Conservation (phyloP, 2,888 invertebrate species). For the Sarcophaga variegata region DNA sequence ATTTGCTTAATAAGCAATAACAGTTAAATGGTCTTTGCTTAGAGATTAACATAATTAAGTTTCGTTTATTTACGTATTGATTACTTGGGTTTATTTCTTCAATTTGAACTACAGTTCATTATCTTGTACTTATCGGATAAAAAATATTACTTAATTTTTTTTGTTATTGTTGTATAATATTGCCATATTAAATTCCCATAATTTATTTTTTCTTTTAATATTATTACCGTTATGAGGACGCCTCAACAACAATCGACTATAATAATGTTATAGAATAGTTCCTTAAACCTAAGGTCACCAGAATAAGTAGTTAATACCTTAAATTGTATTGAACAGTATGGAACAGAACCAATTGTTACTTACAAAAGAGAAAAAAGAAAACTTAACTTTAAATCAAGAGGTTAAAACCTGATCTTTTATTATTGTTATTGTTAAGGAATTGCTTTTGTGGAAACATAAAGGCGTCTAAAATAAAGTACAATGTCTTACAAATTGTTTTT, state of each 20-base stretch:
- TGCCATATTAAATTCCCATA: slow-evolving; percentile 30
- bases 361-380: slow-evolving; percentile 1
- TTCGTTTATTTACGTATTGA: too few species aligned
- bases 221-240: slow-evolving; percentile 12
- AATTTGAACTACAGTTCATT: too few species aligned
- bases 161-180: background rate
- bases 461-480: background rate
- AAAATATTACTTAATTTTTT: background rate
- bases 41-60: too few species aligned
- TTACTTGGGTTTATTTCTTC: too few species aligned
- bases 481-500: slow-evolving; percentile 17
- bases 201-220: slow-evolving; percentile 23
- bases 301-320: background rate
- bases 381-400: slow-evolving; percentile 44
- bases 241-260: background rate
- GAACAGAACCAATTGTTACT: slow-evolving; percentile 1
- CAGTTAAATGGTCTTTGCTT: too few species aligned
- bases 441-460: background rate
- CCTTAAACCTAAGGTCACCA: background rate
- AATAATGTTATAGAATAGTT: slow-evolving; percentile 17
- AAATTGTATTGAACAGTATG: slow-evolving; percentile 18
- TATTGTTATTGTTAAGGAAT: background rate
- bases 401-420: slow-evolving; percentile 49
- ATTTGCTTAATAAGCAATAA: too few species aligned
- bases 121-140: too few species aligned